phyloP scores from a whole-genome alignment of 2,113 vertebrate species.

The Mormoops blainvillei region DNA sequence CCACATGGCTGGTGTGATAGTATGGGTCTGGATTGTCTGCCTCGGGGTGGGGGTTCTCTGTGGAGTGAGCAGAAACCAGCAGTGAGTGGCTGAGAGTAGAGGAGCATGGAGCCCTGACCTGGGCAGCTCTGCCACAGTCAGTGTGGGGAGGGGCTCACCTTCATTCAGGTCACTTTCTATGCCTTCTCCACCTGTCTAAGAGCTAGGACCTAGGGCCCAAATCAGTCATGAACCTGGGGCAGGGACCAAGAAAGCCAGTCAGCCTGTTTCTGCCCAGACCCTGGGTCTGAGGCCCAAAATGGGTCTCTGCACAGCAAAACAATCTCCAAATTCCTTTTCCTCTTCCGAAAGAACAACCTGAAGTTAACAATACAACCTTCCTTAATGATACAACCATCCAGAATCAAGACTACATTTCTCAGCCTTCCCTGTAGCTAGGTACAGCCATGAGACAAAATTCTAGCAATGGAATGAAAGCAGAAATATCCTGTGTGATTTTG shows the following conservation, averaged over 20 bases:
- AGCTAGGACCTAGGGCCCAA: not conserved
- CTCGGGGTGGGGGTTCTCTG: not conserved
- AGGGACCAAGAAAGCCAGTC: not conserved
- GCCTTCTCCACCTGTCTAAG: not conserved
- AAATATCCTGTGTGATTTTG: not conserved
- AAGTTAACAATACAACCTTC: not conserved
- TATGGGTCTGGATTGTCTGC: not conserved
- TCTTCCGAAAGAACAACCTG: not conserved
- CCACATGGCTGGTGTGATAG: not conserved
- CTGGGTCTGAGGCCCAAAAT: not conserved
- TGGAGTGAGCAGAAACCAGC: not conserved
- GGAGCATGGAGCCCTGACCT: not conserved
- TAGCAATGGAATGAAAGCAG: not conserved
- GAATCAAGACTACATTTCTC: not conserved
- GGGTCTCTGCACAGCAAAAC: not conserved
- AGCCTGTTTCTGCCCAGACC: not conserved
- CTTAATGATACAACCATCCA: not conserved
- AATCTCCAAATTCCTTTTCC: not conserved
- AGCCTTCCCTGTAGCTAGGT: not conserved
- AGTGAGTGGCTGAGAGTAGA: not conserved
- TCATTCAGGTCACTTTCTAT: not conserved
- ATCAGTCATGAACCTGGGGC: not conserved
- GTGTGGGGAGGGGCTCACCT: too few species aligned
- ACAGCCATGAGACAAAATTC: not conserved
- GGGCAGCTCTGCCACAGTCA: not conserved